A percentile compares a stretch with the other conserved stretches of the same genome.
phyloP scores from a whole-genome alignment of 2,888 invertebrate species.

The Hypsopygia costalis region DNA sequence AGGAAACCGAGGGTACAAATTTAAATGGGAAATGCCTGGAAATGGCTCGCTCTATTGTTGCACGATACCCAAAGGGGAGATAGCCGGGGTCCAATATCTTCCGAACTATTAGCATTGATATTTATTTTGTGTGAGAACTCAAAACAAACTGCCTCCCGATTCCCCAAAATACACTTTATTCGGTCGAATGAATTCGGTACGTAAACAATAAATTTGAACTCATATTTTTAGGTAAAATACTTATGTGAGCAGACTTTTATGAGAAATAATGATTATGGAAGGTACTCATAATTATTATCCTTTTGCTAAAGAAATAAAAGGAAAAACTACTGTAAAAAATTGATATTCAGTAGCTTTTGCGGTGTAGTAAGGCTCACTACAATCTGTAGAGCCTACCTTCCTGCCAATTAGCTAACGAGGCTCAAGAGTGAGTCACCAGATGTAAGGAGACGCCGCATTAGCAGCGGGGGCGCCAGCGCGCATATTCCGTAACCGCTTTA shows the following conservation, averaged over 20 bases:
- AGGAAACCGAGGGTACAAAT: conserved; percentile 67
- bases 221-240: not conserved
- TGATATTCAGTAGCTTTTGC: no score
- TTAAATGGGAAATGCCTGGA: conserved; percentile 74
- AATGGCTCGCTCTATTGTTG: conserved; percentile 73
- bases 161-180: conserved; percentile 28
- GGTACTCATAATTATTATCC: no score
- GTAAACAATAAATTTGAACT: not conserved
- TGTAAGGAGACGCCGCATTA: no score
- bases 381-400: no score
- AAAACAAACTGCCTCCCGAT: conserved; percentile 43
- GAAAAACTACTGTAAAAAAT: no score
- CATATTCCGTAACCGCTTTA: no score
- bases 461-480: no score
- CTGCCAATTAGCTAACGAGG: no score
- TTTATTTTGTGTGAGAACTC: conserved; percentile 67
- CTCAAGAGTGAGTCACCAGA: no score
- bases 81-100: conserved; percentile 56
- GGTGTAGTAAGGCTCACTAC: no score
- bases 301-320: no score
- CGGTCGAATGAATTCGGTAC: not conserved
- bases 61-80: conserved; percentile 61
- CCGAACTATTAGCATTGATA: conserved; percentile 60
- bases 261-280: not conserved
- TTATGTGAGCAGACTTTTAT: not conserved